Evolutionary conservation across 2,888 invertebrate genomes (phyloP), one percentile per base, ranked within the genome.

Genomic region (Danaus chrysippus): DNA sequence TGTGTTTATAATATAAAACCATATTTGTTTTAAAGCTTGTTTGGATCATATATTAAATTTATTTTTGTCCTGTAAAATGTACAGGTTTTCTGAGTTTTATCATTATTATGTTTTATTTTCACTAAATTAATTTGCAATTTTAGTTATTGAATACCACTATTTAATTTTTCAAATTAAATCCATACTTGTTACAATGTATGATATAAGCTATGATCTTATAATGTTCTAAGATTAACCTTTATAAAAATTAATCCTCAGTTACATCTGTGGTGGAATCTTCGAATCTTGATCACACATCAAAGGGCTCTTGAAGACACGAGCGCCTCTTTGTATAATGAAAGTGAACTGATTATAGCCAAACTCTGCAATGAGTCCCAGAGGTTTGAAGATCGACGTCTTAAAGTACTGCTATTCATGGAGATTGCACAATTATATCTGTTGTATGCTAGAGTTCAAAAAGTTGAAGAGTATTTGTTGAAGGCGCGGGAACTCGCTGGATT

Each of bases 231-330:
- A 34, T 34, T 34, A 5, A 34, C 23, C 6, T 80, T 77, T 61
- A 78, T 1, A 60, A 42, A 41, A 34, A 12, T 56, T 53, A 52
- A 54, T 59, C 63, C 80, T 8, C 70, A 91, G 91, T 60, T 90
- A 10, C 74, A 87, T 61, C 68, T 92, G 42, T 95, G 94, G 95
- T 97, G 97, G 98, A 84, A 92, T 68, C 90, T 97, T 74, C 92
- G 98, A 71, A 89, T 93, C 59, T 91, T 95, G 71, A 92, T 93
- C 55, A 80, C 95, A 10, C 96, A 97, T 77, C 97, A 98, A 78
- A 91, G 92, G 70, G 84, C 94, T 42, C 78, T 98, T 12, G 96
- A 96, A 71, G 97, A 97, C 71, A 89, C 93, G 65, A 94, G 96
- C 49, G 93, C 93, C 3, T 84, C 92, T n/a, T 74, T 96, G 1